These are phyloP conservation scores for Rhadinocentrus ornatus DNA, from an alignment of 2,797 vertebrate genomes.

Conservation along the genomic window DNA sequence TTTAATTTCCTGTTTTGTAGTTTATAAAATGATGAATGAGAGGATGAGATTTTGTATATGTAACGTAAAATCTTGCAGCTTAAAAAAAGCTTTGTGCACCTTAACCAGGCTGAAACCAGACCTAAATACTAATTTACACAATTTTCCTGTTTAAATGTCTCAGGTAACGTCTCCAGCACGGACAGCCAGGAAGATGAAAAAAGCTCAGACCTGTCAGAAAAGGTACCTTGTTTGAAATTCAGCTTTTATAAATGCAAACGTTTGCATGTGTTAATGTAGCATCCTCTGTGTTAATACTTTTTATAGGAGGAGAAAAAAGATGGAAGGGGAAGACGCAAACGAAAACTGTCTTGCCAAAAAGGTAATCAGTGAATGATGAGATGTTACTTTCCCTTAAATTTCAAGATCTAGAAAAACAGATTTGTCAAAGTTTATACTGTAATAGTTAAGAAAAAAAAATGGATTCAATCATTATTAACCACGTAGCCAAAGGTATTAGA, in stretches of 20 bases:
- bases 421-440: too few relatives aligned
- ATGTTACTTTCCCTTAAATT: too few relatives aligned
- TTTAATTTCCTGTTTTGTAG: neutral
- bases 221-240: slow-evolving; percentile 52
- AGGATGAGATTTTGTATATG: neutral
- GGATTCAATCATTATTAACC: neutral
- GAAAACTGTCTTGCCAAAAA: slow-evolving; percentile 58
- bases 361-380: slow-evolving; percentile 40
- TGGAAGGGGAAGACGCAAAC: slow-evolving; percentile 65
- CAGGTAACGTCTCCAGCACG: slow-evolving; percentile 70
- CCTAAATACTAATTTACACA: neutral
- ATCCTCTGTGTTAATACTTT: neutral
- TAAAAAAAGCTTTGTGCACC: neutral
- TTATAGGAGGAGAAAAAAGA: slow-evolving; percentile 72
- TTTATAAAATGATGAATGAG: neutral
- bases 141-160: slow-evolving; percentile 31
- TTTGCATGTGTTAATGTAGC: rapidly evolving
- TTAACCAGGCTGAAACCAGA: neutral
- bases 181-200: slow-evolving; percentile 74
- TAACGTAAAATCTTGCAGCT: neutral
- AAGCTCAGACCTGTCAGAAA: slow-evolving; percentile 67
- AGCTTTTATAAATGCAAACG: neutral
- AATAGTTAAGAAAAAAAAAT: too few relatives aligned
- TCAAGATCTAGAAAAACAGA: too few relatives aligned
- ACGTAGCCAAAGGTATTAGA: neutral